A percentile compares a stretch with the other conserved stretches of the same genome.
Conservation (phyloP, 2,113 vertebrate genomes). For the Boleophthalmus pectinirostris region DNA sequence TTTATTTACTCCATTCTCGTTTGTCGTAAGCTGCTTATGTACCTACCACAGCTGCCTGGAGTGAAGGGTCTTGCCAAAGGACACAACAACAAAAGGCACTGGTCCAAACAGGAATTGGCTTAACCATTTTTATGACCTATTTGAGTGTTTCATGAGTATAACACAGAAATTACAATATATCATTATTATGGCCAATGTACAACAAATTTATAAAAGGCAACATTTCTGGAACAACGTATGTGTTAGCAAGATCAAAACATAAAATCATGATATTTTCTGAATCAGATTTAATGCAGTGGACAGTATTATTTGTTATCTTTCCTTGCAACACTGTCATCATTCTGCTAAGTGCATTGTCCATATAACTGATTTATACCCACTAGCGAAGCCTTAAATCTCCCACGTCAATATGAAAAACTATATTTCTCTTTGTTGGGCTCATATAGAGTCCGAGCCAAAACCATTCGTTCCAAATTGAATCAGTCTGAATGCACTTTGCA, state of each 20-base stretch:
- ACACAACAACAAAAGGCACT: too few relatives aligned
- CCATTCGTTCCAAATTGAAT: constrained; percentile 1
- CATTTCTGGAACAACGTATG: not conserved
- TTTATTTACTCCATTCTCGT: too few relatives aligned
- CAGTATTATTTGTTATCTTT: not conserved
- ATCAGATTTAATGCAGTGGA: not conserved
- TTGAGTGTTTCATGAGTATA: too few relatives aligned
- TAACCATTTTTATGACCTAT: too few relatives aligned
- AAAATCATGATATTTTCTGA: not conserved
- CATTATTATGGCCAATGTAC: not conserved
- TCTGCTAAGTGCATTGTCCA: constrained; percentile 6
- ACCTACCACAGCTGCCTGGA: too few relatives aligned
- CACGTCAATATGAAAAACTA: constrained; percentile 7
- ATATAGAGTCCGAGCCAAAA: not conserved
- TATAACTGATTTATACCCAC: constrained; percentile 11
- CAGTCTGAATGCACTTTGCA: constrained; percentile 16
- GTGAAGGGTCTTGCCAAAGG: too few relatives aligned
- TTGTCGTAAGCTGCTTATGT: too few relatives aligned
- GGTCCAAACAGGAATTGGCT: too few relatives aligned
- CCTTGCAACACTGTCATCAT: constrained; percentile 1
- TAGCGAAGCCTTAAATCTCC: constrained; percentile 23
- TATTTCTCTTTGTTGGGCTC: not conserved
- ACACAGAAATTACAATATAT: too few relatives aligned
- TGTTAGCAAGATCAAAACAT: not conserved
- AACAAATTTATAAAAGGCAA: not conserved